These are phyloP conservation scores for Vipera latastei DNA, from an alignment of 2,797 vertebrate species.

Conservation along the genomic window DNA sequence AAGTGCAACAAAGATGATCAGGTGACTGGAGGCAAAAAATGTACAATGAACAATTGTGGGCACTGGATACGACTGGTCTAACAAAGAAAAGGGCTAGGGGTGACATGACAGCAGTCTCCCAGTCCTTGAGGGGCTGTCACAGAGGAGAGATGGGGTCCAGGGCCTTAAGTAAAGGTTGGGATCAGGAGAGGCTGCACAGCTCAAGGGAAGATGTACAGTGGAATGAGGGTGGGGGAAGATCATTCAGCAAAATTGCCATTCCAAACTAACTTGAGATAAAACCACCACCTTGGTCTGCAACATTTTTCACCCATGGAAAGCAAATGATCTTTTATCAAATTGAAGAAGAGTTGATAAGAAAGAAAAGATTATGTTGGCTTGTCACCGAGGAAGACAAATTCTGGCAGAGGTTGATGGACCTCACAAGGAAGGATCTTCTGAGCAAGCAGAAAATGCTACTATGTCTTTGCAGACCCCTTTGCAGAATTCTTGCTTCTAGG, in stretches of 20 bases:
- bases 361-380: background rate
- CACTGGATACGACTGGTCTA: background rate
- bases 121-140: background rate
- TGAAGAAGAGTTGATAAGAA: background rate
- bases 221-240: background rate
- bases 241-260: background rate
- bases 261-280: background rate
- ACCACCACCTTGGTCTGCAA: background rate
- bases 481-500: background rate
- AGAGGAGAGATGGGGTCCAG: background rate
- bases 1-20: background rate
- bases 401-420: background rate
- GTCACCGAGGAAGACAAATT: background rate
- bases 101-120: background rate
- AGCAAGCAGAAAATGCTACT: background rate
- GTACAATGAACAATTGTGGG: background rate
- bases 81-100: background rate
- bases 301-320: background rate
- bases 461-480: background rate
- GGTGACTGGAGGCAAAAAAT: background rate
- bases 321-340: background rate
- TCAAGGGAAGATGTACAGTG: background rate
- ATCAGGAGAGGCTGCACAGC: background rate
- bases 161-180: background rate
- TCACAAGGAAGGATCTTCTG: background rate